phyloP scores from a whole-genome alignment of 2,888 invertebrate genomes.

The Hesperia comma region DNA sequence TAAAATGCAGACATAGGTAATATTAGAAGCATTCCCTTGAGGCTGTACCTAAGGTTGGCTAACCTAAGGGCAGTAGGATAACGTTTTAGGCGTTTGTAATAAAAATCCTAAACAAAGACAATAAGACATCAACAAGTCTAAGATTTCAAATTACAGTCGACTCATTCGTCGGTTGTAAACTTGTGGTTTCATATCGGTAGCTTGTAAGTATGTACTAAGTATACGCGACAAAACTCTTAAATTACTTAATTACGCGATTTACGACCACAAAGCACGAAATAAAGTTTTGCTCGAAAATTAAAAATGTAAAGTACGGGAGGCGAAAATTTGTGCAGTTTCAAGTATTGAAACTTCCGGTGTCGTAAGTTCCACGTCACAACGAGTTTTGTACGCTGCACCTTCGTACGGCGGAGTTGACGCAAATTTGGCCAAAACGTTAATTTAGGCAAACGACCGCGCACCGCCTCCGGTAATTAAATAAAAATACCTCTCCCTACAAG shows the following conservation, averaged over 20 bases:
- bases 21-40: too few species aligned
- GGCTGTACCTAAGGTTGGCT: too few species aligned
- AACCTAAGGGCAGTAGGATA: too few species aligned
- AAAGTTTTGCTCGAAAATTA: not conserved
- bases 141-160: too few species aligned
- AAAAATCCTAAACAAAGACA: too few species aligned
- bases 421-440: constrained; percentile 33
- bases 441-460: constrained; percentile 38
- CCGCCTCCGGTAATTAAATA: constrained; percentile 41
- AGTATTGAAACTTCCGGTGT: constrained; percentile 3
- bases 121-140: too few species aligned
- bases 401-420: constrained; percentile 8
- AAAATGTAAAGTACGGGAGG: not conserved
- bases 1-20: too few species aligned
- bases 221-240: too few species aligned
- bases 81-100: too few species aligned
- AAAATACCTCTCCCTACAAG: constrained; percentile 39
- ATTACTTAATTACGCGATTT: not conserved
- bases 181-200: too few species aligned
- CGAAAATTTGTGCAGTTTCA: not conserved
- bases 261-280: not conserved
- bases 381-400: not conserved
- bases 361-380: not conserved
- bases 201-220: too few species aligned
- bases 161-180: too few species aligned